These are phyloP conservation scores for Leptoteleia sp. DNA, from an alignment of 1,140 invertebrate genomes.

Conservation along the genomic window DNA sequence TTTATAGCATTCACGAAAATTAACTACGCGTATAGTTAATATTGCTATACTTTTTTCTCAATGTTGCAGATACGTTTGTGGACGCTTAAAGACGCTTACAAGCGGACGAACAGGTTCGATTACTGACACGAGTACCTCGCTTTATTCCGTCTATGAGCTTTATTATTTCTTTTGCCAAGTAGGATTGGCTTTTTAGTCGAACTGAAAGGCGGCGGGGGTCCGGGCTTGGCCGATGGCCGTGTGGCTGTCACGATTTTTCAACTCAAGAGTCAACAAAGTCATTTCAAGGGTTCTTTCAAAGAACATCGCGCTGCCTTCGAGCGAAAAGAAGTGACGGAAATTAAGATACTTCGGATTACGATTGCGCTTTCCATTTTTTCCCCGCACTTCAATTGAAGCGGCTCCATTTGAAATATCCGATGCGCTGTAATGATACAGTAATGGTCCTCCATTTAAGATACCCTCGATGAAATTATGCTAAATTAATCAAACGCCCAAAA, in stretches of 20 bases:
- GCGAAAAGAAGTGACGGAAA: slow-evolving; percentile 4
- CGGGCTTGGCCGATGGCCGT: neutral
- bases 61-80: no score
- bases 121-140: slow-evolving; percentile 44
- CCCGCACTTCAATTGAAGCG: neutral
- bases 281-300: slow-evolving; percentile 5
- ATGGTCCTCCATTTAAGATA: no score
- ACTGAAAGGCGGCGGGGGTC: neutral
- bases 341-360: neutral
- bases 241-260: slow-evolving; percentile 22
- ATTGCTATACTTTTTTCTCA: no score
- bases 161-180: slow-evolving; percentile 53
- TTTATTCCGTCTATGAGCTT: slow-evolving; percentile 49
- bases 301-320: neutral
- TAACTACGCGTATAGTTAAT: no score
- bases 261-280: slow-evolving; percentile 30
- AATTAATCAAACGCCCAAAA: no score
- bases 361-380: neutral
- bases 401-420: neutral
- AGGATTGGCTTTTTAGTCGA: slow-evolving; percentile 41
- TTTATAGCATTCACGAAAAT: no score
- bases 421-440: neutral
- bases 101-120: slow-evolving; percentile 59
- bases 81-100: slow-evolving; percentile 57
- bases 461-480: no score